Conservation (phyloP, 2,888 invertebrate species). For the Nemotelus pantherinus region DNA sequence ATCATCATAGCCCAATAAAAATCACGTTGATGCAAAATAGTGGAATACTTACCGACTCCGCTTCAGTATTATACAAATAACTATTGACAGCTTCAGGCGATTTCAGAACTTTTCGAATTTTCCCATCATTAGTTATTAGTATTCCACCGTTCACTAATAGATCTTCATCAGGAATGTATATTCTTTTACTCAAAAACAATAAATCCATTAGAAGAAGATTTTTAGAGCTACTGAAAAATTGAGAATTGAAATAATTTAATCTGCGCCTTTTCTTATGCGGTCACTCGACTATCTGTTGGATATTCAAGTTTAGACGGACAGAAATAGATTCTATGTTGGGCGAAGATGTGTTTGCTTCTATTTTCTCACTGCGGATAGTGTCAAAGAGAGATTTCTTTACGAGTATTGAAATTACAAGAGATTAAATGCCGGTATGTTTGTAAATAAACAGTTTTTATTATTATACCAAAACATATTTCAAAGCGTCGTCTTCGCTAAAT, state of each 20-base stretch:
- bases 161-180: slow-evolving; percentile 67
- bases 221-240: background rate
- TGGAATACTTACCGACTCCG: slow-evolving; percentile 66
- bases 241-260: background rate
- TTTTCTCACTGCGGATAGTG: background rate
- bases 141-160: slow-evolving; percentile 70
- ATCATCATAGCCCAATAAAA: background rate
- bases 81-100: slow-evolving; percentile 66
- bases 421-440: no score
- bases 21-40: background rate
- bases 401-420: no score
- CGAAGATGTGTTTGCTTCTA: background rate
- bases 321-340: slow-evolving; percentile 16
- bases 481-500: no score
- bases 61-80: slow-evolving; percentile 65
- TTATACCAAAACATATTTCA: no score
- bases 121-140: slow-evolving; percentile 68
- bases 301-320: slow-evolving; percentile 4
- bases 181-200: slow-evolving; percentile 62
- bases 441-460: no score
- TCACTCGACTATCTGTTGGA: background rate
- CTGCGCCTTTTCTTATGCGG: background rate
- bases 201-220: slow-evolving; percentile 58
- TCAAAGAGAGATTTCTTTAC: no score
- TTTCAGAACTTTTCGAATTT: slow-evolving; percentile 68